Evolutionary conservation across 1,140 invertebrate species (phyloP), one percentile per base, ranked within the genome.

Genomic region (Tetragnatha versicolor): DNA sequence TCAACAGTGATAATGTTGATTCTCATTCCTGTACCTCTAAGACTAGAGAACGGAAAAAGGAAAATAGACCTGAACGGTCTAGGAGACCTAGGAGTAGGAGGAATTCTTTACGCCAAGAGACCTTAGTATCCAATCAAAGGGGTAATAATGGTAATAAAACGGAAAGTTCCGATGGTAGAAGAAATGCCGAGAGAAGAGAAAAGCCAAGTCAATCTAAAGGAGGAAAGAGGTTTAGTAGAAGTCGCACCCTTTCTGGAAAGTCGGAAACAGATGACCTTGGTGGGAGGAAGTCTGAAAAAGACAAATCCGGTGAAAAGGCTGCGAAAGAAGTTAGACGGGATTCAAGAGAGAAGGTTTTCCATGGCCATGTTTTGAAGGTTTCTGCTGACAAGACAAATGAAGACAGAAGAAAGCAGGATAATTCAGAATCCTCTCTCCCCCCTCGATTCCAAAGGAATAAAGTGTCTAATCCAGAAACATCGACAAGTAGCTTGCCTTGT

Each of bases 381-480:
- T n/a, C n/a, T n/a, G n/a, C n/a, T 10, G 42, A 35, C 25, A 53
- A 75, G 29, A 35, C 10, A n/a, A 61, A 75, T 45, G 20, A 14
- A 31, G 58, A 66, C 9, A 77, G n/a, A 63, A 77, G 53, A 20
- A 69, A 65, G 9, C 7, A 27, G 12, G 61, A 77, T 4, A 75
- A 75, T 45, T 22, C 14, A 25, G 39, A 69, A 42, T 12, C 10
- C 9, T 33, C 37, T 29, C 1, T 75, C 47, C 79, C 79, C 22
- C 79, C 79, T 1, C 39, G 70, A n/a, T 80, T 80, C 39, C 60
- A 75, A 33, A 80, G 60, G 49, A 37, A 49, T 17, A 80, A 80
- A 22, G 7, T 10, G 2, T 27, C 39, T 31, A 31, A 55, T 22
- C 17, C 25, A 4, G 58, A 72, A 35, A 39, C 9, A 7, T 12